Evolutionary conservation across 2,888 invertebrate genomes (phyloP), one percentile per base, ranked within the genome.

Genomic region (Eupithecia vulgata): DNA sequence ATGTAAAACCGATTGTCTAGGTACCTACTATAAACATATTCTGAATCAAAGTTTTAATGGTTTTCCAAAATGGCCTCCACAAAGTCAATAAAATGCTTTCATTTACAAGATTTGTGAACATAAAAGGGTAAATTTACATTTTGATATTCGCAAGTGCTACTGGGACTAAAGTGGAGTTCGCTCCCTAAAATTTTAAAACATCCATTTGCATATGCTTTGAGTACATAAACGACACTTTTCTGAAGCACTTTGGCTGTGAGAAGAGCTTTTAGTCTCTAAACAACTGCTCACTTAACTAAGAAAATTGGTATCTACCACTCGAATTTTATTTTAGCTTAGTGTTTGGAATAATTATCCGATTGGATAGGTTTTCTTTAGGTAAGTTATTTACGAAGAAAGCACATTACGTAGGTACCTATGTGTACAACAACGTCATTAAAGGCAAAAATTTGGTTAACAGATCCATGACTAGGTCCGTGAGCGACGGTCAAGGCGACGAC

Each of bases 121-220:
- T 94, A 93, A 94, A 94, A 94, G 94, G 93, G 93, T 94, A 87
- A 90, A 94, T 94, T 94, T 93, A 93, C 94, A 94, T 94, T 94
- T 93, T 94, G 92, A 94, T 94, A 90, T 91, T 92, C 88, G 90
- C 93, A 91, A 94, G 91, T 92, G 93, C 93, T 92, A 86, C 87
- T 83, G 94, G 90, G 93, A 91, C 90, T 89, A 91, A 92, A 93
- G 89, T 91, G 91, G 90, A 90, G 87, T 91, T 92, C 90, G 90
- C 92, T 90, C 92, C 93, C 94, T 94, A 94, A 93, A 93, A 93
- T 94, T 93, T 94, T 94, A 94, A 94, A 94, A 93, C 93, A 93
- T 88, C 90, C 81, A 94, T 94, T 94, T 94, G 94, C 94, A 94
- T 94, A 94, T 93, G 93, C 94, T 94, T 94, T 94, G 93, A 91